Conservation (phyloP, 2,888 invertebrate species). For the Drosophila paramelanica region DNA sequence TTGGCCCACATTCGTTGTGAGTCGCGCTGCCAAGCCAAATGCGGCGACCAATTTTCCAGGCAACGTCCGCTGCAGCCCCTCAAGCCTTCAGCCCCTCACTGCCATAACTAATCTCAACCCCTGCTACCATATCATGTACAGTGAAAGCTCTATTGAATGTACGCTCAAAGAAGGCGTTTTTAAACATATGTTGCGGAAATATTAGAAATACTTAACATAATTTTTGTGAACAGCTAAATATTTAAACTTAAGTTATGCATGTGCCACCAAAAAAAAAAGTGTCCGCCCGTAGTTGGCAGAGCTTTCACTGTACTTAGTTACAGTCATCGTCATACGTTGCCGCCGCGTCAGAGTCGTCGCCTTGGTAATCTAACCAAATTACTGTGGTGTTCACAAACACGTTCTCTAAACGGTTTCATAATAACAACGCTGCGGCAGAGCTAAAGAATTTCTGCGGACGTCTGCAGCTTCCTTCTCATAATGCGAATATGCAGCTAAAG, state of each 20-base stretch:
- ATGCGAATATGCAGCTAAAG: constrained; percentile 47
- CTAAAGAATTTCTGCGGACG: constrained; percentile 53
- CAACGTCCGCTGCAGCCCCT: constrained; percentile 30
- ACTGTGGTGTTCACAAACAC: constrained; percentile 81
- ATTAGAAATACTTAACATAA: too few relatives aligned
- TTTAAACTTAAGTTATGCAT: too few relatives aligned
- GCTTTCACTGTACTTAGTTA: constrained; percentile 14
- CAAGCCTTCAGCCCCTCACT: background rate
- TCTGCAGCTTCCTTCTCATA: constrained; percentile 66
- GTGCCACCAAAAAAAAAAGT: too few relatives aligned
- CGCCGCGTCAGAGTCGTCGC: constrained; percentile 50
- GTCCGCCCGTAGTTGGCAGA: background rate
- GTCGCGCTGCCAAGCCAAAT: constrained; percentile 42
- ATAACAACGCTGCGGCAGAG: constrained; percentile 71
- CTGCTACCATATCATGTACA: constrained; percentile 8
- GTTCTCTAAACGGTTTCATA: constrained; percentile 82
- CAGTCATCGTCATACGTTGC: constrained; percentile 42
- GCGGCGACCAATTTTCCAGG: constrained; percentile 26
- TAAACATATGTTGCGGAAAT: background rate
- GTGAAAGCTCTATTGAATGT: background rate
- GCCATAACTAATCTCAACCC: background rate
- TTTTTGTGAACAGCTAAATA: too few relatives aligned
- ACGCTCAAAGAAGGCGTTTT: background rate
- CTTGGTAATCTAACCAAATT: constrained; percentile 79
- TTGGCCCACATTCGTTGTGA: constrained; percentile 78